Base-by-base conservation (phyloP, 2,888 invertebrate species). In the Caenorhabditis angaria region DNA sequence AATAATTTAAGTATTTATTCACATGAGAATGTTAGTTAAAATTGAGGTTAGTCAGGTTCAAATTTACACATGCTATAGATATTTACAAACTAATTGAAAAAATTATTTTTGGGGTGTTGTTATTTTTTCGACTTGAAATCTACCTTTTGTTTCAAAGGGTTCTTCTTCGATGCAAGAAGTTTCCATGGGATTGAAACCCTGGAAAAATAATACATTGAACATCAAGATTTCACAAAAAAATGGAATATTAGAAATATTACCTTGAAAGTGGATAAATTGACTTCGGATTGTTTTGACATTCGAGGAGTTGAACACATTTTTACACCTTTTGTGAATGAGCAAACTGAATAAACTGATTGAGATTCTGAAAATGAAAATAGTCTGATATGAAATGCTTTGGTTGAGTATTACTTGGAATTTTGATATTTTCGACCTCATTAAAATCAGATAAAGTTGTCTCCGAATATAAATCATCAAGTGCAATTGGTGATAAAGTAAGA, bases 291-390 rank as follows among this genome's bases (percentile, higher is more conserved):
- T 35, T 28, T 27, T 4, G 18, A n/a, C 10, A 24, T 28, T 4
- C 64, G 14, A 14, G 71, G 71, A 8, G 71, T 71, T 18, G 71
- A 71, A 48, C 71, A 71, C 12, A 56, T 59, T 48, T 51, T 53
- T 27, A 67, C 63, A 18, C 71, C 71, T n/a, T 60, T 64, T 18
- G 66, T 66, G 24, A 71, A 71, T 10, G 72, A 70, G 35, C 61
- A 65, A 50, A 72, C 67, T 5, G 72, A 72, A 60, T 72, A 68
- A 6, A 72, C 72, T 3, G 72, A 72, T 35, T 64, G 67, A 1
- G 65, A 54, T 68, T 72, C 71, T 71, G 60, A 25, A 18, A 14
- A 41, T n/a, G 41, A 41, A 41, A 41, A 41, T 2, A 32, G 10
- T 10, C 10, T 32, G 32, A 32, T 32, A 32, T 18, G 18, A 41